phyloP scores from a whole-genome alignment of 2,797 vertebrate genomes.

The Clarias platycephalus region DNA sequence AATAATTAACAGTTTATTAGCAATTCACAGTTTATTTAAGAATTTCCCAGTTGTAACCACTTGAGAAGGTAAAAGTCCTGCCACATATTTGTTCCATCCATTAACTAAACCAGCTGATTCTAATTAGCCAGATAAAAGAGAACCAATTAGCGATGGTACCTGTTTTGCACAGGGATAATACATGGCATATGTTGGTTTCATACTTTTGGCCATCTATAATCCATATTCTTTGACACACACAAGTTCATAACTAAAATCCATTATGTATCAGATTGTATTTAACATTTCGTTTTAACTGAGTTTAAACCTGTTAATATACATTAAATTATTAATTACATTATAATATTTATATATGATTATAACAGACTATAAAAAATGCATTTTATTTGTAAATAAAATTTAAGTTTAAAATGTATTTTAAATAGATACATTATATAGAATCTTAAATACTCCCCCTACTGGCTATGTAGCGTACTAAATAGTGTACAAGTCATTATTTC shows the following conservation, averaged over 20 bases:
- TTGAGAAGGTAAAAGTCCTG: too few species aligned
- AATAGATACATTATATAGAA: neutral
- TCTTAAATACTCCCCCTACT: neutral
- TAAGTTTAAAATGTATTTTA: neutral
- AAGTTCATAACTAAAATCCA: neutral
- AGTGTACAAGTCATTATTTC: neutral
- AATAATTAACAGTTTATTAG: too few species aligned
- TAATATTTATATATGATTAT: neutral
- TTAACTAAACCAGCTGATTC: too few species aligned
- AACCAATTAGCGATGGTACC: too few species aligned
- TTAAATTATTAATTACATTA: neutral
- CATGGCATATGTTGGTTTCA: too few species aligned
- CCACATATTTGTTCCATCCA: too few species aligned
- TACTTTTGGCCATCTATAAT: too few species aligned
- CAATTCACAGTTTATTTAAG: too few species aligned
- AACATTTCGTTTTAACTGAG: neutral
- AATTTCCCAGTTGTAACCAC: too few species aligned
- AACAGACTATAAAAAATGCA: neutral
- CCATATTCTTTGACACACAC: neutral
- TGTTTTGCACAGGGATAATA: too few species aligned
- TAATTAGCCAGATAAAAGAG: too few species aligned
- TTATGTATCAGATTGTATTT: neutral
- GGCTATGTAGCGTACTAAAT: neutral
- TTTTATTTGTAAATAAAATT: neutral
- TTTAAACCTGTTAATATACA: neutral